phyloP scores from a whole-genome alignment of 2,113 vertebrate species.

The Takifugu flavidus region DNA sequence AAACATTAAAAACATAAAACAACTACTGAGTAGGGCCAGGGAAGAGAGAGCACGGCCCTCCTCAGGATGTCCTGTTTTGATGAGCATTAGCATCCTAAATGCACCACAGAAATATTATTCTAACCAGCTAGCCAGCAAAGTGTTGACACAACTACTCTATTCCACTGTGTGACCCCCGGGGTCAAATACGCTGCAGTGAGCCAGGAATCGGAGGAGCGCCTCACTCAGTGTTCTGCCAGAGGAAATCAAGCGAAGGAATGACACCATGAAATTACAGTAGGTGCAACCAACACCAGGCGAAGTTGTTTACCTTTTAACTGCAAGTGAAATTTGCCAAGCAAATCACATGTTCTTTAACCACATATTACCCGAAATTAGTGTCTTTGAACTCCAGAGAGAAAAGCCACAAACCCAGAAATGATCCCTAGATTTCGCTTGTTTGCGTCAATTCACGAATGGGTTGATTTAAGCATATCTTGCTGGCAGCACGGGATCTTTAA shows the following conservation, averaged over 20 bases:
- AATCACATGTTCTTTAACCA: too few species aligned
- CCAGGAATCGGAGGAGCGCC: slow-evolving; percentile 66
- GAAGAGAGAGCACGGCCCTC: slow-evolving; percentile 74
- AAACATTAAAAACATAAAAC: slow-evolving; percentile 79
- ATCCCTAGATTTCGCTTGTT: too few species aligned
- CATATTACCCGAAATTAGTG: too few species aligned
- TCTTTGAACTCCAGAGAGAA: too few species aligned
- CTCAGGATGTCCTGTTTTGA: slow-evolving; percentile 99
- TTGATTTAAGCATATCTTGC: too few species aligned
- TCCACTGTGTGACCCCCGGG: slow-evolving; percentile 59
- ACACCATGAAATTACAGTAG: slow-evolving; percentile 44
- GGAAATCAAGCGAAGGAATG: slow-evolving; percentile 64
- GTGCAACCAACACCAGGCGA: slow-evolving; percentile 57
- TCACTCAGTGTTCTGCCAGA: slow-evolving; percentile 47
- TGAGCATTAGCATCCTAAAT: slow-evolving; percentile 94
- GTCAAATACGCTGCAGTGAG: slow-evolving; percentile 62
- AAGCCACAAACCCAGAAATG: too few species aligned
- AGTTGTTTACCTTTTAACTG: slow-evolving; percentile 3
- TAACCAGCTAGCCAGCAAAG: slow-evolving; percentile 70
- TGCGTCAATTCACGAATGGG: too few species aligned
- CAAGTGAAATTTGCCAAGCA: too few species aligned
- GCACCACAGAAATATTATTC: slow-evolving; percentile 96
- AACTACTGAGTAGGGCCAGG: slow-evolving; percentile 60
- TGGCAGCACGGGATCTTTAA: too few species aligned
- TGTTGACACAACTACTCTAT: slow-evolving; percentile 65